phyloP scores from a whole-genome alignment of 1,140 invertebrate species.

The Rhizoglyphus robini region DNA sequence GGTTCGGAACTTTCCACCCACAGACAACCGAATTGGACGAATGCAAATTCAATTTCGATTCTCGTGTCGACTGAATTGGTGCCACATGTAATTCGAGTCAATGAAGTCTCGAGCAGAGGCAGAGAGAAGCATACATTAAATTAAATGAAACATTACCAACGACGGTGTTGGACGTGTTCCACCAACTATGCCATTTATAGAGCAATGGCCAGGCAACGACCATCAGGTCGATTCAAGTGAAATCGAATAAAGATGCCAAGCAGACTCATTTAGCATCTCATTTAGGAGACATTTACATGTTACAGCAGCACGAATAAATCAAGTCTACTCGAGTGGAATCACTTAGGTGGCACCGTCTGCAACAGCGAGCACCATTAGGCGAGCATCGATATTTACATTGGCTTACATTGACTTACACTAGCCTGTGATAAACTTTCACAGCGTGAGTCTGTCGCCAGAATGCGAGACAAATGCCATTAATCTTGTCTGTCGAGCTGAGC shows the following conservation, averaged over 20 bases:
- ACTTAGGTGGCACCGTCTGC: not conserved
- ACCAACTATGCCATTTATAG: too few relatives aligned
- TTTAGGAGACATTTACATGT: slow-evolving; percentile 15
- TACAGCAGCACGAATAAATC: not conserved
- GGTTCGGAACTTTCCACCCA: too few relatives aligned
- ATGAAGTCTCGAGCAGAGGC: too few relatives aligned
- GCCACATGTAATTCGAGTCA: too few relatives aligned
- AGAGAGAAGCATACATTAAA: too few relatives aligned
- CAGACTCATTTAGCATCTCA: slow-evolving; percentile 1
- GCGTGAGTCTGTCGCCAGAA: slow-evolving; percentile 16
- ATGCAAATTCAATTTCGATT: too few relatives aligned
- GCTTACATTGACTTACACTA: not conserved
- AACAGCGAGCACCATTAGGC: slow-evolving; percentile 1
- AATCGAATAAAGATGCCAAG: slow-evolving; percentile 12
- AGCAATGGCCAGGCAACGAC: too few relatives aligned
- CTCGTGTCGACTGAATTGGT: too few relatives aligned
- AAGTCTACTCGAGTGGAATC: not conserved
- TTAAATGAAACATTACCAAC: too few relatives aligned
- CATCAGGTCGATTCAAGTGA: too few relatives aligned
- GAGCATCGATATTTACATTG: not conserved
- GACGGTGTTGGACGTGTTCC: too few relatives aligned
- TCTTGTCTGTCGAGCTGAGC: not conserved
- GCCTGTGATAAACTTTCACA: not conserved
- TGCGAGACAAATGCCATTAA: slow-evolving; percentile 12
- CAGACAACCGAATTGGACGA: too few relatives aligned